These are phyloP conservation scores for Tyria jacobaeae DNA, from an alignment of 2,888 invertebrate species.

Conservation along the genomic window DNA sequence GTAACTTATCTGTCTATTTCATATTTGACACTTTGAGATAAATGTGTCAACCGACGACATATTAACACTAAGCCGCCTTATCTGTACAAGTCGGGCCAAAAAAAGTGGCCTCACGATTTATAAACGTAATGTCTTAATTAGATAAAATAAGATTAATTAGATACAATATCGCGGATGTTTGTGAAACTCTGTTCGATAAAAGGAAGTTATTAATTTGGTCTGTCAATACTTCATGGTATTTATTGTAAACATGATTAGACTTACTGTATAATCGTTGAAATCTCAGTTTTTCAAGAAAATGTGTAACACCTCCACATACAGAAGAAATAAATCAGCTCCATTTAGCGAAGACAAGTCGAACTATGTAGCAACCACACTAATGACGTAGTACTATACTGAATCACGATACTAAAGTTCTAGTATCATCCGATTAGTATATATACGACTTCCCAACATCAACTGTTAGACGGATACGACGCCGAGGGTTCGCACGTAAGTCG, in stretches of 20 bases:
- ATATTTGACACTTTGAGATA: conserved; percentile 76
- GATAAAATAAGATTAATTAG: conserved; percentile 65
- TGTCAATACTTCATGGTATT: conserved; percentile 37
- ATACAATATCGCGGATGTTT: conserved; percentile 48
- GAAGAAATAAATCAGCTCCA: too few species aligned
- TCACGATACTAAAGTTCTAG: too few species aligned
- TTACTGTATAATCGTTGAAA: background rate
- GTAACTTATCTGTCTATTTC: conserved; percentile 68
- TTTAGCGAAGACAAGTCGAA: too few species aligned
- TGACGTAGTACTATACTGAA: too few species aligned
- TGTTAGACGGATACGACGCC: too few species aligned
- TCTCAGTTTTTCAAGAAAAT: too few species aligned
- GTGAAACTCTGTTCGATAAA: conserved; percentile 37
- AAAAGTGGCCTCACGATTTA: conserved; percentile 56
- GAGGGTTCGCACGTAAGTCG: too few species aligned
- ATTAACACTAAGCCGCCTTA: conserved; percentile 50
- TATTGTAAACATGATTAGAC: conserved; percentile 14
- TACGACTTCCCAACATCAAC: too few species aligned
- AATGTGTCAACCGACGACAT: conserved; percentile 52
- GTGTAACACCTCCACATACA: too few species aligned
- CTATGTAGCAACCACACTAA: too few species aligned
- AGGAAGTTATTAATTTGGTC: conserved; percentile 50
- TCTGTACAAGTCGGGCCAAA: conserved; percentile 52
- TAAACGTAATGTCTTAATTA: conserved; percentile 67
- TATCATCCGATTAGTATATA: too few species aligned